A percentile compares a stretch with the other conserved stretches of the same genome.
Conservation (phyloP, 2,113 vertebrate genomes). For the Terrapene triunguis region DNA sequence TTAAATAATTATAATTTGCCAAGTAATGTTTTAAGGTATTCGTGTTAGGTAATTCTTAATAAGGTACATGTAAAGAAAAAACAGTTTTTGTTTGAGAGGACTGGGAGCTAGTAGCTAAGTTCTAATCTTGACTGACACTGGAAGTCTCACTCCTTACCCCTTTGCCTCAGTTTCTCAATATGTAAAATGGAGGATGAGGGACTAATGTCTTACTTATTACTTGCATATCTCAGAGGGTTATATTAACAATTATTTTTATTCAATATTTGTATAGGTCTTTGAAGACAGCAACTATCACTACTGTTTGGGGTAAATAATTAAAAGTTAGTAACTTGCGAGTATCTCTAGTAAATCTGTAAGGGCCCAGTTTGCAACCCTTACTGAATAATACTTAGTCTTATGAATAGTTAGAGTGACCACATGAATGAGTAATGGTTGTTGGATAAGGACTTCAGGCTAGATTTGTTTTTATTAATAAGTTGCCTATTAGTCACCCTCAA, state of each 20-base stretch:
- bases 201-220: not conserved
- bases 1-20: rapidly evolving
- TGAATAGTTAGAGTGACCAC: constrained; percentile 3
- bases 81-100: not conserved
- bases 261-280: not conserved
- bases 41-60: not conserved
- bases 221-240: not conserved
- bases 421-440: constrained; percentile 27
- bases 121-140: not conserved
- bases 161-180: not conserved
- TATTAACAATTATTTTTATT: constrained; percentile 9
- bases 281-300: not conserved
- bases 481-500: constrained; percentile 22
- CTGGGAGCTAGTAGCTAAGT: not conserved
- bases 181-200: not conserved
- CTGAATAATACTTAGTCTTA: constrained; percentile 22
- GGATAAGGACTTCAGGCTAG: not conserved
- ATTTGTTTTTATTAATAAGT: not conserved
- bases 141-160: rapidly evolving
- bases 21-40: not conserved
- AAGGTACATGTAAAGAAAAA: not conserved
- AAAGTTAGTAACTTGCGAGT: not conserved
- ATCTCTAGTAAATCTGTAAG: constrained; percentile 38
- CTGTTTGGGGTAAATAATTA: not conserved
- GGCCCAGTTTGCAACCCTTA: not conserved